Conservation (phyloP, 2,113 vertebrate species). For the Rostratula benghalensis region DNA sequence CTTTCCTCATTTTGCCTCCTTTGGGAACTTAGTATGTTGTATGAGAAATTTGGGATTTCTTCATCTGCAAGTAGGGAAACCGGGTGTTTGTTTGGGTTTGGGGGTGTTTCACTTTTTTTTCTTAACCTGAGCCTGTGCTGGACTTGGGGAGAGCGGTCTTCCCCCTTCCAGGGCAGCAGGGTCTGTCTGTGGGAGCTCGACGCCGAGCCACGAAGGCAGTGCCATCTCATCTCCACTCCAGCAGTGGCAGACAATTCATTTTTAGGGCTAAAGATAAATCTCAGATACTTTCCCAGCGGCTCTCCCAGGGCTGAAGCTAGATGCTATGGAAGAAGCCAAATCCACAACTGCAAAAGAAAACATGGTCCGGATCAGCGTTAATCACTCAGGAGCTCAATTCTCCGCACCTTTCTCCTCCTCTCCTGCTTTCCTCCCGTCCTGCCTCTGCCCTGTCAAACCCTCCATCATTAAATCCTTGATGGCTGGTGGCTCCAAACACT, state of each 20-base stretch:
- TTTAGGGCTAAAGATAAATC: background rate
- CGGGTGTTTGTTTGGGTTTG: background rate
- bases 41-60: background rate
- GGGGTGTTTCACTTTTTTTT: background rate
- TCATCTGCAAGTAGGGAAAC: background rate
- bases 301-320: background rate
- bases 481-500: background rate
- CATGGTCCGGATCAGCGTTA: fast-evolving
- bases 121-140: fast-evolving
- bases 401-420: background rate
- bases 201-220: fast-evolving
- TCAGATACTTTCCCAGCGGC: background rate
- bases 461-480: background rate
- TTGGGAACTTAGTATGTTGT: background rate
- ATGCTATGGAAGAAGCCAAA: background rate
- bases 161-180: background rate
- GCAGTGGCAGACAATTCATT: background rate
- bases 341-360: background rate
- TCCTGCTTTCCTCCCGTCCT: background rate
- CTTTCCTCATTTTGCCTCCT: background rate
- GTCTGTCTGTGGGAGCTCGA: background rate
- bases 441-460: background rate
- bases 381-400: background rate
- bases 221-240: background rate
- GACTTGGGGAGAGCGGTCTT: fast-evolving